Evolutionary conservation across 2,113 vertebrate genomes (phyloP), one percentile per base, ranked within the genome.

Genomic region (Oncorhynchus mykiss): DNA sequence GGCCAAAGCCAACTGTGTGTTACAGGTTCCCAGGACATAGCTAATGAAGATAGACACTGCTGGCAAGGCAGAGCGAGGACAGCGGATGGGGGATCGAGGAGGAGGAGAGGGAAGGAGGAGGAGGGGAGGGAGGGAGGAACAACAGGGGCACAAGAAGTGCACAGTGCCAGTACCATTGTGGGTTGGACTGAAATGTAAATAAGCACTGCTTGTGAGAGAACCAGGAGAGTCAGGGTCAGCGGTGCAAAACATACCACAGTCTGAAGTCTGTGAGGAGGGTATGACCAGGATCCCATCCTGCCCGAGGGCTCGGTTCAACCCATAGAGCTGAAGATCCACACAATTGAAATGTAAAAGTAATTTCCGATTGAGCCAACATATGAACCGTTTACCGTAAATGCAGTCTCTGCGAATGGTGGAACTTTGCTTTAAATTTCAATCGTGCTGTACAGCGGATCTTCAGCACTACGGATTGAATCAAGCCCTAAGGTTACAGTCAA

Each of bases 31-130:
- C 51, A 79, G 67, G 66, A 85, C 6, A 75, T 78, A 74, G 48
- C 69, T 86, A 86, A 90, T 31, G 81, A 80, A 86, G 76, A 86
- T 72, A 76, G 88, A 86, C 86, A 84, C 74, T 72, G 78, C 78
- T 86, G 81, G 77, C 77, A 77, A 76, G 84, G 82, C 39, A 67
- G 48, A 2, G 29, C 20, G 71, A 29, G 5, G 14, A 24, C 59
- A 78, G 65, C 75, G 72, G 14, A 67, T 79, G 79, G 54, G 67
- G 78, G 69, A 81, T 13, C 4, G 51, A 18, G 75, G 72, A 70
- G 72, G 73, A 71, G 80, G 34, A 74, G 49, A 75, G 57, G 57
- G 31, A 34, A n/a, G 57, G 57, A n/a, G 4, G 57, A 8, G 7
- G 57, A n/a, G 57, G 57, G 12, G 7, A 18, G 57, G 18, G 57